Conservation (phyloP, 64 coral and sea anemone species). For the Actinia equina region DNA sequence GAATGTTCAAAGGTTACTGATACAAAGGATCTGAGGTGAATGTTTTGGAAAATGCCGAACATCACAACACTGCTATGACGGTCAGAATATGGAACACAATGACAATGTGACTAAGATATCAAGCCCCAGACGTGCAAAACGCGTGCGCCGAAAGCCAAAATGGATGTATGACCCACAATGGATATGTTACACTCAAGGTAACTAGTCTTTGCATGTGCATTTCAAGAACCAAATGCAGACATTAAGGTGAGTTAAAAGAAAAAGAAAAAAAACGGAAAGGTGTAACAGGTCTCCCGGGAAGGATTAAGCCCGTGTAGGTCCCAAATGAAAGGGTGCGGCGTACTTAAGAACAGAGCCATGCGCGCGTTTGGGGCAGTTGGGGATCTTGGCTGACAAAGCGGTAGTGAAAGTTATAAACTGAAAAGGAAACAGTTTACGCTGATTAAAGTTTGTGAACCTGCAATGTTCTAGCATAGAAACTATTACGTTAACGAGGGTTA, state of each 20-base stretch:
- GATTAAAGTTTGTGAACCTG: too few relatives aligned
- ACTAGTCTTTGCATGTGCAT: neutral
- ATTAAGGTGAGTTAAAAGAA: neutral
- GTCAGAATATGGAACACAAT: neutral
- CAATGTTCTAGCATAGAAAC: too few relatives aligned
- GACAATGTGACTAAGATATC: neutral
- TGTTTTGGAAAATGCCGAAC: neutral
- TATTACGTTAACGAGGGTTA: too few relatives aligned
- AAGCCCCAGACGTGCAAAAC: neutral
- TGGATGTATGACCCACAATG: slow-evolving; percentile 1
- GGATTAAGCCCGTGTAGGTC: too few relatives aligned
- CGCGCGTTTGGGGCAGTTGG: too few relatives aligned
- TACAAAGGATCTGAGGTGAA: neutral
- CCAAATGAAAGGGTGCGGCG: too few relatives aligned
- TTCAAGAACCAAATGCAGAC: neutral
- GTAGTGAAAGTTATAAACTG: too few relatives aligned
- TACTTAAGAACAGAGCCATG: too few relatives aligned
- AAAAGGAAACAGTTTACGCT: too few relatives aligned
- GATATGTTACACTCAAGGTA: neutral
- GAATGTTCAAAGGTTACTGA: too few relatives aligned
- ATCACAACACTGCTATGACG: neutral
- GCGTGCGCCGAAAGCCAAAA: neutral
- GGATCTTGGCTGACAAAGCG: too few relatives aligned
- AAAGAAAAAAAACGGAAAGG: neutral
- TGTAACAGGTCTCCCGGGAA: too few relatives aligned